Base-by-base conservation (phyloP, 2,888 invertebrate genomes). In the Tachystola acroxantha region DNA sequence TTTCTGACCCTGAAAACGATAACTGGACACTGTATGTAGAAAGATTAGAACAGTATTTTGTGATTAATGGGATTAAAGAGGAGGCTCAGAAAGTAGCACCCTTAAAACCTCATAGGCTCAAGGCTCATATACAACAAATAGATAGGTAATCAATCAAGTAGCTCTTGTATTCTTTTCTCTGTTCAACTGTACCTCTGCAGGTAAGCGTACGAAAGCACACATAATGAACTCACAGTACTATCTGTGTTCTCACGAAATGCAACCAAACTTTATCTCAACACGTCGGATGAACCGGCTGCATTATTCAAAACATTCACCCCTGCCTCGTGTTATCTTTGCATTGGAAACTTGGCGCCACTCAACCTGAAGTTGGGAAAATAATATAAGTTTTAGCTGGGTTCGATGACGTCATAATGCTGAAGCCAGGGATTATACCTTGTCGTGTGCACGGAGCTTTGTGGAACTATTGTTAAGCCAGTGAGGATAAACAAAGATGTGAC, bases 281-380 rank as follows among this genome's bases (percentile, higher is more conserved):
- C 24, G 20, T 20, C 25, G 19, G 32, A 32, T 30, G 30, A 33
- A 36, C 37, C 26, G 27, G 48, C 51, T 60, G 58, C 52, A 61
- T 64, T 57, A 82, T 82, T 79, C 79, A 79, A 66, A 70, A 64
- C 68, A 55, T 49, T 51, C 46, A 49, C 58, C 58, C 48, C 49
- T 46, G 55, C 16, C 16, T 16, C 16, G 59, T 69, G 71, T 79
- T 78, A 77, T 77, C 69, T 75, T 73, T 70, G 68, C 71, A 73
- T 75, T 77, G 68, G 67, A 74, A 81, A 81, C 78, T 81, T 80
- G 56, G 57, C 32, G 5, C 9, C 10, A 27, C n/a, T 30, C 27
- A 10, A 30, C 62, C 65, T 66, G 61, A 54, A 69, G 56, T 64
- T 64, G 54, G 54, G 68, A 69, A 76, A 77, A 78, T 80, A 72